Evolutionary conservation across 2,888 invertebrate genomes (phyloP), one percentile per base, ranked within the genome.

Genomic region (Troides aeacus): DNA sequence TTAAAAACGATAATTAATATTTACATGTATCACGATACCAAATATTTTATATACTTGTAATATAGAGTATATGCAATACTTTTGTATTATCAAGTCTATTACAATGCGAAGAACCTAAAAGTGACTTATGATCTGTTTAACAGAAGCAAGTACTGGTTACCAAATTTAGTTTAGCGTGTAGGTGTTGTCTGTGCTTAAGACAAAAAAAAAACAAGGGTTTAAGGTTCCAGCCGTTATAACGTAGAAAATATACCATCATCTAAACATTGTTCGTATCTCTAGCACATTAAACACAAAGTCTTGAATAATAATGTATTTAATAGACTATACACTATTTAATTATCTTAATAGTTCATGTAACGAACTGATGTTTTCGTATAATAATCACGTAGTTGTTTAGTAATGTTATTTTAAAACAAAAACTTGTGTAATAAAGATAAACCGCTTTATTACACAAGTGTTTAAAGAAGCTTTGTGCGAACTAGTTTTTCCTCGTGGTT

Each of bases 401-500:
- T n/a, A 53, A 53, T n/a, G 53, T 53, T 6, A 53, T 53, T 53
- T n/a, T n/a, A 53, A 53, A 53, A 53, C n/a, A 53, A 53, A n/a
- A 53, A 53, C 53, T 53, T n/a, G 53, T 53, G 53, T n/a, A 53
- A 53, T 53, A 53, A 53, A 53, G 53, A n/a, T 53, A 53, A 53
- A 53, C 53, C n/a, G 53, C 53, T 53, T 53, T 53, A 53, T 53
- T n/a, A 53, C 53, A 53, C 53, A 53, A 53, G 18, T 53, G n/a
- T 53, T 53, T n/a, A n/a, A 53, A n/a, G 18, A 12, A 5, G 53
- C 53, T 53, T 53, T n/a, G 53, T 18, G n/a, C 18, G 53, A 53
- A 53, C 53, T 53, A n/a, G 53, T 53, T 53, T 53, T 53, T 53
- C 53, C n/a, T 6, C 53, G n/a, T 53, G 53, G 53, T 53, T 53